phyloP scores from a whole-genome alignment of 2,113 vertebrate genomes.

The Circaetus gallicus region DNA sequence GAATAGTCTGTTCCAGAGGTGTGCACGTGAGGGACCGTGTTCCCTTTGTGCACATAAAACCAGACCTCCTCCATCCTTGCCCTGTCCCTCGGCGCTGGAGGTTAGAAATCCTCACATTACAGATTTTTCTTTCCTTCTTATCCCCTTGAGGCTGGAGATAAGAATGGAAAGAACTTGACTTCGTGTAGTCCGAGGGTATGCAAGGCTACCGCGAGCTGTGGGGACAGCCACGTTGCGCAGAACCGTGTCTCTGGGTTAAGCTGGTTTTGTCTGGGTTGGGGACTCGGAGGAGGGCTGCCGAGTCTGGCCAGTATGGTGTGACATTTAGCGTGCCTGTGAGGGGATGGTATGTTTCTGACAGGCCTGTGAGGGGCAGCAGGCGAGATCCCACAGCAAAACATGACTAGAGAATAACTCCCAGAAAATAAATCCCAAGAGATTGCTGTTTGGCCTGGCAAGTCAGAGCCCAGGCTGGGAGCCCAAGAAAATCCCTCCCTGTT shows the following conservation, averaged over 20 bases:
- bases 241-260: neutral
- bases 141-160: neutral
- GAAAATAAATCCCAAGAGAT: neutral
- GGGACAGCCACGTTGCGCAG: neutral
- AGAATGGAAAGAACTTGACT: neutral
- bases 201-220: neutral
- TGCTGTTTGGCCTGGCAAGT: neutral
- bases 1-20: neutral
- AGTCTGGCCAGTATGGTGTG: neutral
- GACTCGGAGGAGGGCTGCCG: accelerated
- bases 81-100: neutral
- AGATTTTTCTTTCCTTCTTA: neutral
- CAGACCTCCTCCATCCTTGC: neutral
- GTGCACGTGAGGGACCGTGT: neutral
- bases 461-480: neutral
- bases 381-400: neutral
- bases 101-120: neutral
- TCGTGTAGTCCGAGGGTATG: neutral
- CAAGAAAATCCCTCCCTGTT: neutral
- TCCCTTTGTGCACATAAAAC: neutral
- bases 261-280: neutral
- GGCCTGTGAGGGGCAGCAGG: neutral
- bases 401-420: neutral
- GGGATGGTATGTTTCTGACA: neutral
- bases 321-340: neutral